These are phyloP conservation scores for Lapara coniferarum DNA, from an alignment of 2,888 invertebrate species.

Conservation along the genomic window DNA sequence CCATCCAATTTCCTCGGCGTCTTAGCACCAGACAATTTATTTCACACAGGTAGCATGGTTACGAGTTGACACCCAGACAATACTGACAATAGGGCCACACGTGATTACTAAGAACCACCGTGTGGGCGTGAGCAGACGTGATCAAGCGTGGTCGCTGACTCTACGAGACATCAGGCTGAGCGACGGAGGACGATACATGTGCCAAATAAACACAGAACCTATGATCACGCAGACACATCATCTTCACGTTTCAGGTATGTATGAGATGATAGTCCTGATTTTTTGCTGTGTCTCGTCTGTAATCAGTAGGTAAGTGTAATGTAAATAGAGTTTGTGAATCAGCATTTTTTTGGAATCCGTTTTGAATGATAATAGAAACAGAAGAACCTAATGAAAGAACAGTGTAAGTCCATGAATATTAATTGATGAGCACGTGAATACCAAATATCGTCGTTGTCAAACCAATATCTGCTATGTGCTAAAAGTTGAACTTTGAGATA, in stretches of 20 bases:
- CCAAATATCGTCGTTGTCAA: too few relatives aligned
- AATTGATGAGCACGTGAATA: conserved; percentile 31
- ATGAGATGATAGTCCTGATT: not conserved
- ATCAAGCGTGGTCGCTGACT: conserved; percentile 91
- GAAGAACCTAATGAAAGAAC: too few relatives aligned
- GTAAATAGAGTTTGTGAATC: too few relatives aligned
- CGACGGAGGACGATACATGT: conserved; percentile 93
- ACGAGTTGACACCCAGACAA: conserved; percentile 94
- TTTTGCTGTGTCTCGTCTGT: too few relatives aligned
- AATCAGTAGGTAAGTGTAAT: too few relatives aligned
- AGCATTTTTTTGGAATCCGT: too few relatives aligned
- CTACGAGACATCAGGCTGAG: conserved; percentile 89
- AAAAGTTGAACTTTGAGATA: too few relatives aligned
- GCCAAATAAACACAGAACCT: conserved; percentile 86
- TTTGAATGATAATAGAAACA: too few relatives aligned
- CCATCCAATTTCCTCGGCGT: too few relatives aligned
- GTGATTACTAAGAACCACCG: conserved; percentile 95
- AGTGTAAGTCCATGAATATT: too few relatives aligned
- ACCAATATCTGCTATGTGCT: too few relatives aligned
- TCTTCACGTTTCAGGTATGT: conserved; percentile 62
- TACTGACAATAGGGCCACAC: conserved; percentile 92
- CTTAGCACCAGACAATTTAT: not conserved
- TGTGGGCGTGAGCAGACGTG: conserved; percentile 89
- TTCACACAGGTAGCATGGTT: conserved; percentile 91
- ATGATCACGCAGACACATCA: conserved; percentile 83